Evolutionary conservation across 2,113 vertebrate genomes (phyloP).

Genomic region (Erythrolamprus reginae): DNA sequence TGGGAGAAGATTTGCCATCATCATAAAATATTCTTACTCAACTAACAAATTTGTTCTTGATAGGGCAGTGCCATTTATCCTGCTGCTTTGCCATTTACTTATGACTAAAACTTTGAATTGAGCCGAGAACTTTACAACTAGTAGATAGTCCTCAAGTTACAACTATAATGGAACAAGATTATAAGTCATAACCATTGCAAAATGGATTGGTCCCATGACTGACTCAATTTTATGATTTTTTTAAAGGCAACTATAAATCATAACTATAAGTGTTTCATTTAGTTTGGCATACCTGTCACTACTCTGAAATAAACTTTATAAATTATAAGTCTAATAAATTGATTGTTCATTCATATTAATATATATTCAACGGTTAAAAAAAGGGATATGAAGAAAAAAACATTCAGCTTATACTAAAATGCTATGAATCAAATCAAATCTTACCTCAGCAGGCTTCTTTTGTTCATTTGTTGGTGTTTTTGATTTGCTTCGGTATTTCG

Average conservation of each 20-base stretch:
- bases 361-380: not conserved
- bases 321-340: not conserved
- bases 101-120: not conserved
- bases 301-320: not conserved
- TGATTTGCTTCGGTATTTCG: conserved; percentile 84
- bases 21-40: not conserved
- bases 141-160: not conserved
- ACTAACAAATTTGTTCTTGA: not conserved
- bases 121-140: not conserved
- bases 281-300: not conserved
- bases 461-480: conserved; percentile 81
- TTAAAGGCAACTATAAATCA: not conserved
- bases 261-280: not conserved
- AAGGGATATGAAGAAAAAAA: not conserved
- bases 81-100: not conserved
- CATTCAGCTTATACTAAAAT: not conserved
- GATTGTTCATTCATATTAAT: not conserved
- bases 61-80: not conserved
- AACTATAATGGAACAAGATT: not conserved
- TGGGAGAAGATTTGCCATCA: not conserved
- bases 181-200: not conserved
- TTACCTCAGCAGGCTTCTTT: conserved; percentile 94
- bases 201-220: not conserved
- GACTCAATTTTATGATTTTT: not conserved
- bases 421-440: conserved; percentile 5